phyloP scores from a whole-genome alignment of 2,113 vertebrate genomes.

The Pedetes capensis region DNA sequence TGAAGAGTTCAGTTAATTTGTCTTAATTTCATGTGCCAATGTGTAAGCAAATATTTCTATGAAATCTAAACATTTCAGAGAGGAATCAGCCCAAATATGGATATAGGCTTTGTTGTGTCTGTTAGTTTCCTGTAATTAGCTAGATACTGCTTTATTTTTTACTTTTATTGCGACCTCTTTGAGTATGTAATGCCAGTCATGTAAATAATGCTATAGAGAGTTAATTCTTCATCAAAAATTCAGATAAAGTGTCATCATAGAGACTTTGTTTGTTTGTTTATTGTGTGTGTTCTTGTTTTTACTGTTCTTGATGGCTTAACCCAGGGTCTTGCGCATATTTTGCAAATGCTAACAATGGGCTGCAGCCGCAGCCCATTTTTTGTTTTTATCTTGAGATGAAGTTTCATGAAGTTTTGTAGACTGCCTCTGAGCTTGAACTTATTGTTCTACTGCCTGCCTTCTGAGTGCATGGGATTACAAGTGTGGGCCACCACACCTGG shows the following conservation, averaged over 20 bases:
- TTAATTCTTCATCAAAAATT: conserved; percentile 1
- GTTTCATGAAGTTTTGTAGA: no score
- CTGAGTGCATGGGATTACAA: no score
- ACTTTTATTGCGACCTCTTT: background rate
- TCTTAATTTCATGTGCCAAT: background rate
- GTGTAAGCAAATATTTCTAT: background rate
- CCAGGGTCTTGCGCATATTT: no score
- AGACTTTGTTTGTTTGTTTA: no score
- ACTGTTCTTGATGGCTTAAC: no score
- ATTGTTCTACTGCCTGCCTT: no score
- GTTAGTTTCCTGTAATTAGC: background rate
- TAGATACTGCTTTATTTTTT: background rate
- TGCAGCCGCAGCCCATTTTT: no score
- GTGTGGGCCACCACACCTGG: no score
- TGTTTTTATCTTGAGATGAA: no score
- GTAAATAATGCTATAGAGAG: background rate
- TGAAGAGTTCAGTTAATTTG: background rate
- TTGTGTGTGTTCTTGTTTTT: no score
- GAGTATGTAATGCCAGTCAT: background rate
- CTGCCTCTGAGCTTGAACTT: no score
- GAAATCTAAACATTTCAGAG: background rate
- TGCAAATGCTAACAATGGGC: no score
- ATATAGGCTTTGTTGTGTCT: background rate
- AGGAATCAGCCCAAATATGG: background rate
- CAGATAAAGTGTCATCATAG: background rate